Conservation (phyloP, 2,113 vertebrate species). For the Eulemur macaco region DNA sequence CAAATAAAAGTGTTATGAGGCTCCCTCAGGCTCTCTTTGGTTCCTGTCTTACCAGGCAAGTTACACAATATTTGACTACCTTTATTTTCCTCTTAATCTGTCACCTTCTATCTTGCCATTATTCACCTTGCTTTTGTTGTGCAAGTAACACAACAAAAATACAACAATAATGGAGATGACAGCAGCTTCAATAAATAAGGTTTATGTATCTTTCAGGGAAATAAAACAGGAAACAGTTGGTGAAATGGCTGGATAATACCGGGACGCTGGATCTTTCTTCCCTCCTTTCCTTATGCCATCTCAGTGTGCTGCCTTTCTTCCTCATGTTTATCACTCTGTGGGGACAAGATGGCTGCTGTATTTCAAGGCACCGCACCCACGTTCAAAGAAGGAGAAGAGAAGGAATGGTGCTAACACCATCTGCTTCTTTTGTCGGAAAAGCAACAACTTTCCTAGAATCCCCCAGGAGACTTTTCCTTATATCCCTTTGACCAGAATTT, state of each 20-base stretch:
- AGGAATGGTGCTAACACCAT: neutral
- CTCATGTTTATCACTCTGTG: neutral
- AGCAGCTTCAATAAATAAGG: neutral
- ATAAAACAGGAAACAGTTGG: neutral
- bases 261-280: neutral
- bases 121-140: neutral
- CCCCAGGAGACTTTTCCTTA: neutral
- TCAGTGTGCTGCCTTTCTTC: neutral
- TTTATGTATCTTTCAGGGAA: neutral
- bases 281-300: neutral
- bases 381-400: neutral
- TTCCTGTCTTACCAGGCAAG: neutral
- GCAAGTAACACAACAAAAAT: neutral
- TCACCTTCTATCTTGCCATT: neutral
- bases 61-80: neutral
- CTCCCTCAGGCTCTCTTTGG: neutral
- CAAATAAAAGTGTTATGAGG: neutral
- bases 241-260: neutral
- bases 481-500: neutral
- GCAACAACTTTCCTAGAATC: neutral
- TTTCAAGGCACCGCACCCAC: neutral
- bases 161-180: neutral
- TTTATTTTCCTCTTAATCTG: neutral
- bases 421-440: neutral
- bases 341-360: neutral